These are phyloP conservation scores for Casuarius casuarius DNA, from an alignment of 2,113 vertebrate genomes.

Conservation along the genomic window DNA sequence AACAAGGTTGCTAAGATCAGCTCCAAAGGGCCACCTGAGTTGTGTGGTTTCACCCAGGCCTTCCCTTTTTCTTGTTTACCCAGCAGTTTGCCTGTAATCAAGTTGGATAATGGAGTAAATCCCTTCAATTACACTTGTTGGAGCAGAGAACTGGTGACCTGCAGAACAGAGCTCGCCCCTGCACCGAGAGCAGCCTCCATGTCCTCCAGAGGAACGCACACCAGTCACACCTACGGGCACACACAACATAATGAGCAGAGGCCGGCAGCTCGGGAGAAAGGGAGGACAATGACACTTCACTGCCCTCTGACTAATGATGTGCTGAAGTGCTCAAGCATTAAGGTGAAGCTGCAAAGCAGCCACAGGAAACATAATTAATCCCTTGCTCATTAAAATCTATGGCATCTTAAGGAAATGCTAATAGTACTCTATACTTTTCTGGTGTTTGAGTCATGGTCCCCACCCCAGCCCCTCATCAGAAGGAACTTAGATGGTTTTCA, in stretches of 20 bases:
- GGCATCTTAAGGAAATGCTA: background rate
- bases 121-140: background rate
- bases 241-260: background rate
- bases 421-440: background rate
- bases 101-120: background rate
- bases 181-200: background rate
- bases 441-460: rapidly evolving
- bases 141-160: background rate
- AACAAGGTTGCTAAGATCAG: background rate
- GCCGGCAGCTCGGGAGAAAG: background rate
- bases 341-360: slow-evolving; percentile 1
- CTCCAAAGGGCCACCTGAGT: background rate
- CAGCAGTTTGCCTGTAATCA: background rate
- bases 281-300: background rate
- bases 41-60: background rate
- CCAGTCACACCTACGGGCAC: background rate
- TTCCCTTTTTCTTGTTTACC: slow-evolving; percentile 3
- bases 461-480: background rate
- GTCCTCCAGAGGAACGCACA: background rate
- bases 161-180: background rate
- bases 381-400: slow-evolving; percentile 4
- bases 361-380: slow-evolving; percentile 21
- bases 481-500: background rate
- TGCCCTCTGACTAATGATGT: background rate
- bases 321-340: background rate